Conservation (phyloP, 2,113 vertebrate species). For the Barnardius zonarius region DNA sequence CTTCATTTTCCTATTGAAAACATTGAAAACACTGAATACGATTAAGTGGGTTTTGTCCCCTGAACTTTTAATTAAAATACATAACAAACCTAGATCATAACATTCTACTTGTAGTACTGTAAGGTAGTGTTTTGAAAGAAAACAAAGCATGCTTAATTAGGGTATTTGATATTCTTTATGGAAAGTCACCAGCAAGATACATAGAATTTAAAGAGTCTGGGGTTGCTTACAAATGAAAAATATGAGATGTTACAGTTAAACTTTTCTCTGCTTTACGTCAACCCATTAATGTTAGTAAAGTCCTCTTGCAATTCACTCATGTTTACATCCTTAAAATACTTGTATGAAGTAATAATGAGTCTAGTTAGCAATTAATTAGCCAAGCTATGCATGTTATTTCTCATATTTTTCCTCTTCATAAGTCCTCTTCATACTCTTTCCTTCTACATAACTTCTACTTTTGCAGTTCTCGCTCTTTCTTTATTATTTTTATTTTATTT, state of each 20-base stretch:
- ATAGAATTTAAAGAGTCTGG: not conserved
- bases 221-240: not conserved
- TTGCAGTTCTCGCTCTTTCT: not conserved
- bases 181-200: not conserved
- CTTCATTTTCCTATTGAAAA: not conserved
- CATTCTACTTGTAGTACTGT: not conserved
- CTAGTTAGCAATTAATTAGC: constrained; percentile 14
- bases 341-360: not conserved
- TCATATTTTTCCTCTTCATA: not conserved
- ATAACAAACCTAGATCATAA: not conserved
- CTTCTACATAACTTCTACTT: constrained; percentile 30
- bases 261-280: not conserved
- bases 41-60: too few species aligned
- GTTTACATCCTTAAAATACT: not conserved
- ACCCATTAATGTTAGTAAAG: not conserved
- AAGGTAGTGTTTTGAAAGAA: not conserved
- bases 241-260: not conserved
- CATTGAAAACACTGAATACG: too few species aligned
- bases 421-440: not conserved
- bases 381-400: not conserved
- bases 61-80: not conserved
- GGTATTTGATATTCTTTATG: not conserved
- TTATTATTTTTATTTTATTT: not conserved
- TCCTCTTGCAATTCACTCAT: not conserved
- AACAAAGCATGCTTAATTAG: not conserved